Percentiles rank a stretch among this genome's conserved stretches.
Conservation (phyloP, 1,140 invertebrate species). For the Teleogryllus occipitalis region DNA sequence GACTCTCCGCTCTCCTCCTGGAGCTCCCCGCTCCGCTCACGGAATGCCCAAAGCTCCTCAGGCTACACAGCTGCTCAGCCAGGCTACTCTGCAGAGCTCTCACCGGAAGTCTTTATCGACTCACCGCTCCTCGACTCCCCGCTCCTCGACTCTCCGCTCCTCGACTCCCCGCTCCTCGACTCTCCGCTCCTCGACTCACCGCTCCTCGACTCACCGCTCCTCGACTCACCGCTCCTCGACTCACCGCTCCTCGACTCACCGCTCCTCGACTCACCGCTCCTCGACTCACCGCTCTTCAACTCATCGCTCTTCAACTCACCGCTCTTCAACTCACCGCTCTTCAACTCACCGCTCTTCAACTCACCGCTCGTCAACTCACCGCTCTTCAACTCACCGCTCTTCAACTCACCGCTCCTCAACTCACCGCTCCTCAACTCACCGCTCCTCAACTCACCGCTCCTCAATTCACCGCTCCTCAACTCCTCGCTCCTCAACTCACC, state of each 20-base stretch:
- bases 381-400: background rate
- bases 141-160: background rate
- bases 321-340: background rate
- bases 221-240: background rate
- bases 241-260: background rate
- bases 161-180: background rate
- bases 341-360: background rate
- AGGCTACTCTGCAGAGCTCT: too few species aligned
- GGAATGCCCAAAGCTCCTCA: too few species aligned
- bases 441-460: background rate
- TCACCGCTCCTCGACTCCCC: background rate
- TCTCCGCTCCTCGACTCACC: background rate
- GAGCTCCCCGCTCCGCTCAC: background rate
- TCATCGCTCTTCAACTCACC: background rate
- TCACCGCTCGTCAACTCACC: background rate
- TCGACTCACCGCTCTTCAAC: background rate
- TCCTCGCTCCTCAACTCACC: too few species aligned
- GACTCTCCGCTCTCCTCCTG: background rate
- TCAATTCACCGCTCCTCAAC: too few species aligned
- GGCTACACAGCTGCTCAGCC: too few species aligned
- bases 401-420: background rate
- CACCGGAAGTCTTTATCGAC: too few species aligned
- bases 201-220: background rate
- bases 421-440: background rate
- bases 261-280: background rate